Conservation (phyloP, 2,888 invertebrate genomes). For the Sarcophaga rosellei region DNA sequence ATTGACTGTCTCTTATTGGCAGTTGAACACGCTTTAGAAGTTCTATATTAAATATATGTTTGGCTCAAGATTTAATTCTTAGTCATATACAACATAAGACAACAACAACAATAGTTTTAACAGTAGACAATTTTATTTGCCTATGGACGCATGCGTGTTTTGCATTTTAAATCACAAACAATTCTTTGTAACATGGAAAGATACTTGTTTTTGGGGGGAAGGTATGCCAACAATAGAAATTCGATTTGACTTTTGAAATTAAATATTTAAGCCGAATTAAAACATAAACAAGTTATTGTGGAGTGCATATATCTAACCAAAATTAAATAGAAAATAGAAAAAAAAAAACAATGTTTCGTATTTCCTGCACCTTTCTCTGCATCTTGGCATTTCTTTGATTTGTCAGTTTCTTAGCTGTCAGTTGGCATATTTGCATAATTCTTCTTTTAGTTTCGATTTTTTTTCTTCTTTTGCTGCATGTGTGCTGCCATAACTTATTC, state of each 20-base stretch:
- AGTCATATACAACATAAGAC: neutral
- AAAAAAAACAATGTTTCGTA: too few species aligned
- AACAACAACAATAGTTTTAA: neutral
- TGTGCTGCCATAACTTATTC: constrained; percentile 36
- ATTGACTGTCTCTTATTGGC: too few species aligned
- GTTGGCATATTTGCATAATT: constrained; percentile 44
- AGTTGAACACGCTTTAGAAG: neutral
- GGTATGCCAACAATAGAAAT: neutral
- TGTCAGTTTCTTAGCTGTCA: neutral
- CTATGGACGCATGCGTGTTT: constrained; percentile 43
- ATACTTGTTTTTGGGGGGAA: neutral
- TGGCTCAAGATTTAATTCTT: constrained; percentile 31
- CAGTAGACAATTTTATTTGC: neutral
- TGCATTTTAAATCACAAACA: constrained; percentile 33
- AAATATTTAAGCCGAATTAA: too few species aligned
- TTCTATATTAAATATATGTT: constrained; percentile 65
- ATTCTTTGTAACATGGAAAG: constrained; percentile 1
- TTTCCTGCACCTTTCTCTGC: constrained; percentile 29
- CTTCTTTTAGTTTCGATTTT: too few species aligned
- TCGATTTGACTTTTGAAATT: neutral
- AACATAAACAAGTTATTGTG: too few species aligned
- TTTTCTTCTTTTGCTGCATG: constrained; percentile 17
- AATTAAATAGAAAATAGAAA: too few species aligned
- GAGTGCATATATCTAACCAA: too few species aligned
- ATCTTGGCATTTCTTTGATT: constrained; percentile 14